Base-by-base conservation (phyloP, 2,113 vertebrate species). In the Epinephelus fuscoguttatus region DNA sequence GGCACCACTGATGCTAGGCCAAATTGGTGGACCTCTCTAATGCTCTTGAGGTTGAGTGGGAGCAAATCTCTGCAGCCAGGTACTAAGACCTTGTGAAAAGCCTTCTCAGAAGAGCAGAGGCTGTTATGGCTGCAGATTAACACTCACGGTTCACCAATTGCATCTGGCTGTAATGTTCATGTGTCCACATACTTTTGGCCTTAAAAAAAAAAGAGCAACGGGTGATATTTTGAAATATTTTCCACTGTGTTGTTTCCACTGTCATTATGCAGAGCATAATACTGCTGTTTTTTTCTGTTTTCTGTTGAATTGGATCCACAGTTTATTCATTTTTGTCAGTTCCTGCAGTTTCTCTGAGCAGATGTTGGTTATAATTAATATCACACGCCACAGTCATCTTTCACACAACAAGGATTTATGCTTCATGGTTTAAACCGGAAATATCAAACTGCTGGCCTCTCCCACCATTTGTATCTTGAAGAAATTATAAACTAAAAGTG, bases 351-450 rank as follows among this genome's bases (percentile, higher is more conserved):
- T 66, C 63, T 69, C 37, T 18, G 68, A 90, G 68, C 84, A 91
- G 80, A 84, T 81, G 84, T 70, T 70, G 77, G 52, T 55, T 56
- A 17, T 76, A 73, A 90, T 90, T 84, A 86, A 78, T 85, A 81
- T 80, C 47, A 81, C 59, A 67, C 71, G 6, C 55, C 63, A 53
- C 70, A 57, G 59, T 60, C 82, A 61, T 82, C 72, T 63, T 74
- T 17, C 11, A 71, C 80, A 81, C 67, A 78, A 69, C 75, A 50
- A 68, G 42, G 77, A 71, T 80, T 73, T 21, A 19, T 61, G 64
- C 42, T 57, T 78, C 70, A 55, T 27, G 37, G 25, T 71, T 80
- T 85, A 33, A 82, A 79, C 45, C 25, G 47, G 11, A 81, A 73
- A 67, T 70, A 23, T 71, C 53, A 78, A 86, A 77, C 66, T 45